Evolutionary conservation across 2,888 invertebrate species (phyloP).

Genomic region (Ctenicera cuprea): DNA sequence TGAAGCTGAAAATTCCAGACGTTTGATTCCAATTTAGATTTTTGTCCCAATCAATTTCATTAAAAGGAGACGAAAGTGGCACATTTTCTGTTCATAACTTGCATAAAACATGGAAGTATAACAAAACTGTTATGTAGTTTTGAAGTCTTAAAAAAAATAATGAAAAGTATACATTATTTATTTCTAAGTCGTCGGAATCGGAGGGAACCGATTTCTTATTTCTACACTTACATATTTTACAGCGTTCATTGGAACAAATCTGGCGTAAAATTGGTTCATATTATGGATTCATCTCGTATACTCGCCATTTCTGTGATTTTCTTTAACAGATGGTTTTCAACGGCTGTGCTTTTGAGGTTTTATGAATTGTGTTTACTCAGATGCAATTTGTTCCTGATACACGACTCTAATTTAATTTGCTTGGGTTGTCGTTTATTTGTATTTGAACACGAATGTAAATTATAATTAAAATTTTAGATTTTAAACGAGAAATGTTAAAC

Average conservation of each 20-base stretch:
- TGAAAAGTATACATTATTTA: slow-evolving; percentile 15
- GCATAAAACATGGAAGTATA: neutral
- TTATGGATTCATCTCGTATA: slow-evolving; percentile 13
- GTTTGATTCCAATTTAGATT: neutral
- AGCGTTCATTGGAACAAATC: slow-evolving; percentile 15
- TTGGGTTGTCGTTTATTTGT: neutral
- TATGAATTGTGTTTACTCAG: neutral
- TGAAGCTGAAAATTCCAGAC: neutral
- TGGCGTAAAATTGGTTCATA: slow-evolving; percentile 16
- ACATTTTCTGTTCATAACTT: too few species aligned
- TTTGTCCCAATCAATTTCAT: neutral
- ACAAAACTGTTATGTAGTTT: neutral
- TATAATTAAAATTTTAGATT: too few species aligned
- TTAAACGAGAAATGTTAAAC: too few species aligned
- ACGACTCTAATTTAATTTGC: neutral
- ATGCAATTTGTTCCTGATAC: neutral
- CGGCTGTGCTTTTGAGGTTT: slow-evolving; percentile 1
- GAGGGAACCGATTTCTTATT: neutral
- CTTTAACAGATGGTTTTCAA: neutral
- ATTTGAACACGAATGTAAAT: too few species aligned
- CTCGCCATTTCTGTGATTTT: slow-evolving; percentile 4
- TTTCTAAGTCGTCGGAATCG: neutral
- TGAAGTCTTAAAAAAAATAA: neutral
- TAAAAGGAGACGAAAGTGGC: too few species aligned
- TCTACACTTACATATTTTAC: slow-evolving; percentile 16